A percentile compares a stretch with the other conserved stretches of the same genome.
Conservation (phyloP, 2,888 invertebrate species). For the Pyrgus malvae region DNA sequence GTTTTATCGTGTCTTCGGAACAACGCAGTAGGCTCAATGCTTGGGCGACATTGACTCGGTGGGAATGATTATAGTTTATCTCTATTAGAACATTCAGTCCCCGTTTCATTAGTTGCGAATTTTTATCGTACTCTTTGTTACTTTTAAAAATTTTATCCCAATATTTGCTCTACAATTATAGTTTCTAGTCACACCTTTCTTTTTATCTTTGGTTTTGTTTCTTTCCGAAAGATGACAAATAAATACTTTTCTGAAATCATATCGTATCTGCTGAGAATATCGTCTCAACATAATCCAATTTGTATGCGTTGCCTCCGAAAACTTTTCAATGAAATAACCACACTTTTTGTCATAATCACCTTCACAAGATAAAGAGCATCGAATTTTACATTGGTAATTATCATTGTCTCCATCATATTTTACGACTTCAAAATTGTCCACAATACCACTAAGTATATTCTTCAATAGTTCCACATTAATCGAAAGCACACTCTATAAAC, state of each 20-base stretch:
- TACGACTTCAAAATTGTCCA: slow-evolving; percentile 20
- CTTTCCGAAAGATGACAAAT: slow-evolving; percentile 34
- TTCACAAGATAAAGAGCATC: slow-evolving; percentile 26
- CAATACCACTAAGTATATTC: slow-evolving; percentile 24
- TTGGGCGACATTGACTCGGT: slow-evolving; percentile 19
- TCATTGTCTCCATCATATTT: slow-evolving; percentile 21
- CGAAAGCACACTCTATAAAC: neutral
- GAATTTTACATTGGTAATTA: slow-evolving; percentile 19
- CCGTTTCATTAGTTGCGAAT: slow-evolving; percentile 27
- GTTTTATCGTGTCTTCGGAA: neutral
- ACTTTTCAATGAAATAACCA: slow-evolving; percentile 15
- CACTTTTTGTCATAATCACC: slow-evolving; percentile 19
- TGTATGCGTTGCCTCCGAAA: neutral
- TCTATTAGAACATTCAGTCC: slow-evolving; percentile 33
- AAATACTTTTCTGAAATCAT: slow-evolving; percentile 4
- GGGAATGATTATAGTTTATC: slow-evolving; percentile 33
- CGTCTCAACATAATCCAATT: neutral
- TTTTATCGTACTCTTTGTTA: slow-evolving; percentile 14
- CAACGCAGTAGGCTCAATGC: neutral
- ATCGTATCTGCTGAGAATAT: neutral
- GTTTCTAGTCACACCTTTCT: slow-evolving; percentile 32
- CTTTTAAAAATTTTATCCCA: slow-evolving; percentile 30
- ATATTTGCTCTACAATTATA: slow-evolving; percentile 9
- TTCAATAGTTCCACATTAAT: slow-evolving; percentile 3
- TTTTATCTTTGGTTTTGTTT: slow-evolving; percentile 35